Evolutionary conservation across 2,888 invertebrate species (phyloP).

Genomic region (Aricia artaxerxes): DNA sequence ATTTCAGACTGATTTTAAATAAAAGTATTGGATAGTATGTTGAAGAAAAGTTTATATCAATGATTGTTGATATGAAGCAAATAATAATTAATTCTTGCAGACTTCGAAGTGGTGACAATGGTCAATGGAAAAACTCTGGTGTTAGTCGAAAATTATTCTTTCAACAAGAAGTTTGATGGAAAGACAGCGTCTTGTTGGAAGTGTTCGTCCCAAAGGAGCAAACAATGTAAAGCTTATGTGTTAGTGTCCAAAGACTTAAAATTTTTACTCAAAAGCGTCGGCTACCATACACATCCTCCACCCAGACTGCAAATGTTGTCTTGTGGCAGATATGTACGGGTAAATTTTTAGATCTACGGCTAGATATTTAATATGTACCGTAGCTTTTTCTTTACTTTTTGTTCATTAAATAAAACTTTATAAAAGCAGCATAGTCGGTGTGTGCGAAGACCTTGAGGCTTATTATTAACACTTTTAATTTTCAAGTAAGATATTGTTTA

Average conservation of each 20-base stretch:
- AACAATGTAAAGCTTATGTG: not conserved
- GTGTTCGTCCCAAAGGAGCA: constrained; percentile 23
- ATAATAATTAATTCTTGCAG: not conserved
- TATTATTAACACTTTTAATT: too few species aligned
- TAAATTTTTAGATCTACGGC: not conserved
- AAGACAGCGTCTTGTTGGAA: constrained; percentile 12
- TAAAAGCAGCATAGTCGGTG: not conserved
- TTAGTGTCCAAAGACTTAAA: constrained; percentile 30
- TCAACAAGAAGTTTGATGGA: not conserved
- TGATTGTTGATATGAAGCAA: not conserved
- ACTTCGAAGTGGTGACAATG: not conserved
- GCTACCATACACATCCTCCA: not conserved
- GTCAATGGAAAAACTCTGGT: not conserved
- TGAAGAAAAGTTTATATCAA: not conserved
- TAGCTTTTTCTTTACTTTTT: not conserved
- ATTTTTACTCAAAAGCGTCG: not conserved
- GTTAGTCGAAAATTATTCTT: constrained; percentile 1
- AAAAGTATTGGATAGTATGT: not conserved
- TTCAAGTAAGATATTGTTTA: too few species aligned
- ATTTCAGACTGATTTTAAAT: not conserved
- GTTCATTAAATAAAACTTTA: not conserved
- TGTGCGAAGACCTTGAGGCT: not conserved
- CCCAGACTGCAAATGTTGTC: not conserved
- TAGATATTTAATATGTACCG: not conserved
- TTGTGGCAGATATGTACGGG: not conserved